Evolutionary conservation across 92 coral and sea anemone species (phyloP).

Genomic region (Zoanthus sansibaricus): DNA sequence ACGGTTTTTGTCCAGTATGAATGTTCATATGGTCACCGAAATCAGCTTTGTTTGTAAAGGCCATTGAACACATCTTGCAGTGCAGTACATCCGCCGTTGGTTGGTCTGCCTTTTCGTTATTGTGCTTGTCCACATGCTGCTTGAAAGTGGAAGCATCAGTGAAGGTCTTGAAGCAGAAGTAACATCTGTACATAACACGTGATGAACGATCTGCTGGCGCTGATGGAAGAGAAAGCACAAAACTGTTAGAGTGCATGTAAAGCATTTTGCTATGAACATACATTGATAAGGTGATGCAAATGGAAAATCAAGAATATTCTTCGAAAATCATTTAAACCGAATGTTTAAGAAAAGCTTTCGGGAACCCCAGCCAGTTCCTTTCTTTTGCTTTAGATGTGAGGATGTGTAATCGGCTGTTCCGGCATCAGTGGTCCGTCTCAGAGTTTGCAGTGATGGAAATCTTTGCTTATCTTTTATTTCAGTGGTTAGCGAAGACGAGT

Average conservation of each 20-base stretch:
- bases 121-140: constrained; percentile 75
- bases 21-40: constrained; percentile 90
- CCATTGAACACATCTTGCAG: constrained; percentile 90
- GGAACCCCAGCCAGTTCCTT: no score
- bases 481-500: no score
- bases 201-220: constrained; percentile 61
- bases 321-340: no score
- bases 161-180: constrained; percentile 86
- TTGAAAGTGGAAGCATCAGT: constrained; percentile 75
- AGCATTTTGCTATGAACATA: no score
- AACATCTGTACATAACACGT: constrained; percentile 77
- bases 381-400: no score
- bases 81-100: constrained; percentile 53
- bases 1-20: constrained; percentile 77
- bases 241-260: neutral
- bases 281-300: no score
- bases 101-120: constrained; percentile 51
- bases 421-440: no score
- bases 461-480: no score
- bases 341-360: no score
- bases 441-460: no score
- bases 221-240: constrained; percentile 1
- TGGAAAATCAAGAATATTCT: no score
- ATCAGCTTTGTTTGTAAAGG: constrained; percentile 66
- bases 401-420: no score